Evolutionary conservation across 1,140 invertebrate species (phyloP).

Genomic region (Bombyx mandarina): DNA sequence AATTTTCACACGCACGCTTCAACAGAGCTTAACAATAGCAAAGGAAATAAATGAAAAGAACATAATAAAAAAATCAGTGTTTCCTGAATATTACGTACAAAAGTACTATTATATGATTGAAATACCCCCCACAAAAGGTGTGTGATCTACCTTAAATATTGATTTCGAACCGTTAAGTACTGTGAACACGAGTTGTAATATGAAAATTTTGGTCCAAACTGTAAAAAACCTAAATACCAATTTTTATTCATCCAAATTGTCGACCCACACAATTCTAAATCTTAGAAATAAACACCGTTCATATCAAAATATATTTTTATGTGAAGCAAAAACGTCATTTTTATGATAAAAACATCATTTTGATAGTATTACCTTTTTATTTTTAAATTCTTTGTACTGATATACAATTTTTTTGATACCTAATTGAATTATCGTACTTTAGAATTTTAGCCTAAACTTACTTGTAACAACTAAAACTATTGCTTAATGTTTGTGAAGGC

Average conservation of each 20-base stretch:
- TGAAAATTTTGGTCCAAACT: too few relatives aligned
- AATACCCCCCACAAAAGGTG: too few relatives aligned
- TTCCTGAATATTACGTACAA: slow-evolving; percentile 6
- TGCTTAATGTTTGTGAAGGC: slow-evolving; percentile 38
- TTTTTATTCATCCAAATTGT: too few relatives aligned
- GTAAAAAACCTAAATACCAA: too few relatives aligned
- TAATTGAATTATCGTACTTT: slow-evolving; percentile 42
- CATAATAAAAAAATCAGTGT: not conserved
- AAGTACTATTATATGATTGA: slow-evolving; percentile 1
- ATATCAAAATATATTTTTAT: slow-evolving; percentile 58
- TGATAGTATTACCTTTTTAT: slow-evolving; percentile 30
- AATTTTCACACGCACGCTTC: slow-evolving; percentile 44
- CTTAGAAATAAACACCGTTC: slow-evolving; percentile 35
- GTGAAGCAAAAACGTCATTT: slow-evolving; percentile 29
- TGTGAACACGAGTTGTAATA: too few relatives aligned
- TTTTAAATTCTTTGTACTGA: slow-evolving; percentile 60
- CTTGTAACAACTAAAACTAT: slow-evolving; percentile 38
- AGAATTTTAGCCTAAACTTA: slow-evolving; percentile 47
- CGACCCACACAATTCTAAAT: not conserved
- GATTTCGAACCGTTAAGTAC: too few relatives aligned
- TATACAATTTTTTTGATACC: slow-evolving; percentile 50
- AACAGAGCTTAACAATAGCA: slow-evolving; percentile 16
- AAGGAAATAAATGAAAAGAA: not conserved
- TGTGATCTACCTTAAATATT: too few relatives aligned
- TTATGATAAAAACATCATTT: slow-evolving; percentile 32